Conservation (phyloP, 2,888 invertebrate genomes). For the Augochlorella aurata region DNA sequence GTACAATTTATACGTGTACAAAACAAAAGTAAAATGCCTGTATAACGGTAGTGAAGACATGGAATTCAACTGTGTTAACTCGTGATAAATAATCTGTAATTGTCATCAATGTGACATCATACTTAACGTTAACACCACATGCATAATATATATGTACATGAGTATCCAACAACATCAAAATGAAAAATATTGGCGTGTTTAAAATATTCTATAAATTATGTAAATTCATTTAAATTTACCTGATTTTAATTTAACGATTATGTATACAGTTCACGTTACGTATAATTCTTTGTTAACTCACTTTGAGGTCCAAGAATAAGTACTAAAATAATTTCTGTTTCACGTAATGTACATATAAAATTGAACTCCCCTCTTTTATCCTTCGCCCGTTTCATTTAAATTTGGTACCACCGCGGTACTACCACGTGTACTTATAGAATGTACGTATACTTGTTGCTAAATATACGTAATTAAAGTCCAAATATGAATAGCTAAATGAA, state of each 20-base stretch:
- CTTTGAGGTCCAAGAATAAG: background rate
- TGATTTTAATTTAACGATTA: background rate
- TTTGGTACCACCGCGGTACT: slow-evolving; percentile 11
- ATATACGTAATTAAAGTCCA: background rate
- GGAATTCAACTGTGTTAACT: background rate
- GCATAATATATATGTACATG: background rate
- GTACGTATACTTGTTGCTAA: slow-evolving; percentile 26
- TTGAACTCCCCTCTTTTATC: background rate
- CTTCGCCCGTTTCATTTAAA: slow-evolving; percentile 13
- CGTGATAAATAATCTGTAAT: background rate
- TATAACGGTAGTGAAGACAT: slow-evolving; percentile 5
- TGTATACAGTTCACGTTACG: too few species aligned
- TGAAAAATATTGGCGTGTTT: background rate
- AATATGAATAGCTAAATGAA: background rate
- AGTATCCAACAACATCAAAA: background rate
- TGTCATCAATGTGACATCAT: background rate
- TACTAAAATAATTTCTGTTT: slow-evolving; percentile 23
- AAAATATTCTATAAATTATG: background rate
- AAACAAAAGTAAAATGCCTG: background rate
- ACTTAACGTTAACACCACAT: background rate
- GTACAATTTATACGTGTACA: background rate
- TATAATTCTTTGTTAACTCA: slow-evolving; percentile 2
- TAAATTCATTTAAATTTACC: background rate
- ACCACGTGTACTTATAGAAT: slow-evolving; percentile 43
- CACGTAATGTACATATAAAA: background rate